Percentiles rank a stretch among this genome's conserved stretches.
Conservation (phyloP, 2,888 invertebrate species). For the Anoplius nigerrimus region DNA sequence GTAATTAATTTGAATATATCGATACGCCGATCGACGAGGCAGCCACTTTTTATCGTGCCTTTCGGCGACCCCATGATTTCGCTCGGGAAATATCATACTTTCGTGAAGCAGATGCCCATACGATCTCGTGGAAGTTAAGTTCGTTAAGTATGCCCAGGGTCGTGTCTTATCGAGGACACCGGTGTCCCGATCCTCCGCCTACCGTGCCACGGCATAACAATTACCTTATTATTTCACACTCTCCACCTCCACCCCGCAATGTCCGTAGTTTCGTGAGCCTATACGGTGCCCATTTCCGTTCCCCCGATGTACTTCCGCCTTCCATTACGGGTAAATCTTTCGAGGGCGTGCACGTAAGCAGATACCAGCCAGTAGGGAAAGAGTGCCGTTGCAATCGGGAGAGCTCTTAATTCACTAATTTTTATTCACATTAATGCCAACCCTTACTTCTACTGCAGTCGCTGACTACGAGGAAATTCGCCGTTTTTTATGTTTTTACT, state of each 20-base stretch:
- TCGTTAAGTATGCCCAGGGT: slow-evolving; percentile 70
- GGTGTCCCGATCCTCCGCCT: slow-evolving; percentile 70
- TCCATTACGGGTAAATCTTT: slow-evolving; percentile 43
- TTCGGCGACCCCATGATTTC: too few species aligned
- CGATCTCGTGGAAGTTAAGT: slow-evolving; percentile 63
- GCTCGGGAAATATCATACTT: slow-evolving; percentile 30
- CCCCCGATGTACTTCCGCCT: slow-evolving; percentile 24
- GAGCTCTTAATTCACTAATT: too few species aligned
- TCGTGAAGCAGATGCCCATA: slow-evolving; percentile 51
- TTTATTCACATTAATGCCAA: too few species aligned
- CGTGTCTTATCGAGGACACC: slow-evolving; percentile 74
- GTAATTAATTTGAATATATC: too few species aligned
- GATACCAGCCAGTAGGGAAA: slow-evolving; percentile 14
- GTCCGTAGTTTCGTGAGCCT: slow-evolving; percentile 29
- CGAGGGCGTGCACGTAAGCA: slow-evolving; percentile 20
- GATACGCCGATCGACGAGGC: too few species aligned
- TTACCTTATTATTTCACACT: slow-evolving; percentile 71
- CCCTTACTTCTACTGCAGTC: too few species aligned
- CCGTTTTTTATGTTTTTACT: too few species aligned
- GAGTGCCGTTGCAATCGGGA: too few species aligned
- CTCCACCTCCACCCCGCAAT: slow-evolving; percentile 24
- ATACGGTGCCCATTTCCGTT: slow-evolving; percentile 20
- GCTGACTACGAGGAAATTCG: too few species aligned
- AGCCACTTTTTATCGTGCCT: too few species aligned
- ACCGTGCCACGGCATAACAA: slow-evolving; percentile 74